These are phyloP conservation scores for Scleropages formosus DNA, from an alignment of 2,797 vertebrate genomes.

Conservation along the genomic window DNA sequence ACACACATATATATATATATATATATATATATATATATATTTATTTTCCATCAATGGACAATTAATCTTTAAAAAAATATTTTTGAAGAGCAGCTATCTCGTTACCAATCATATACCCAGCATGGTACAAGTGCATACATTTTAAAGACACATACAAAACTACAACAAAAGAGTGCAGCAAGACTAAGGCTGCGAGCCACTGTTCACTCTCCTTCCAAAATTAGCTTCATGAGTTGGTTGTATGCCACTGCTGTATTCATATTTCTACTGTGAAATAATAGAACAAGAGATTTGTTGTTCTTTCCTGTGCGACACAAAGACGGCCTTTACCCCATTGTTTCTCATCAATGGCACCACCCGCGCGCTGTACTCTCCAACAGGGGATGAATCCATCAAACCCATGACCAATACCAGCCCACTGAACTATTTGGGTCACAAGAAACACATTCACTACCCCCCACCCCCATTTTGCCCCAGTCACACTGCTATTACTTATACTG, in stretches of 20 bases:
- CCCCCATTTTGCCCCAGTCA: not conserved
- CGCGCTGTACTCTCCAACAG: constrained; percentile 75
- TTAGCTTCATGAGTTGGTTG: constrained; percentile 65
- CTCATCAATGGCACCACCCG: constrained; percentile 60
- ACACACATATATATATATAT: constrained; percentile 13
- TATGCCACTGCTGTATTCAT: constrained; percentile 56
- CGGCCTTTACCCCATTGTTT: constrained; percentile 80
- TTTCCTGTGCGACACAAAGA: constrained; percentile 85
- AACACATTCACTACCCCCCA: constrained; percentile 74
- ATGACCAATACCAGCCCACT: constrained; percentile 89
- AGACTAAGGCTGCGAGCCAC: constrained; percentile 47
- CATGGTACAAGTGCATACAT: constrained; percentile 18
- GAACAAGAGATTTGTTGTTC: constrained; percentile 87
- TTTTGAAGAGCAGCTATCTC: not conserved
- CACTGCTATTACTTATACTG: not conserved
- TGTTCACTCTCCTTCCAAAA: constrained; percentile 52
- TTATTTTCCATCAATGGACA: constrained; percentile 22
- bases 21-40: constrained; percentile 22
- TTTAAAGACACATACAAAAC: too few relatives aligned
- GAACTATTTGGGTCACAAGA: constrained; percentile 81
- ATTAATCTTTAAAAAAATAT: constrained; percentile 14
- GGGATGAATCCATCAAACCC: constrained; percentile 84
- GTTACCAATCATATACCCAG: not conserved
- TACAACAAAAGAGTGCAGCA: constrained; percentile 54
- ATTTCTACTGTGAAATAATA: constrained; percentile 61